Percentiles rank a stretch among this genome's conserved stretches.
These are phyloP conservation scores for Caenorhabditis doughertyi DNA, from an alignment of 2,888 invertebrate genomes.

Conservation along the genomic window DNA sequence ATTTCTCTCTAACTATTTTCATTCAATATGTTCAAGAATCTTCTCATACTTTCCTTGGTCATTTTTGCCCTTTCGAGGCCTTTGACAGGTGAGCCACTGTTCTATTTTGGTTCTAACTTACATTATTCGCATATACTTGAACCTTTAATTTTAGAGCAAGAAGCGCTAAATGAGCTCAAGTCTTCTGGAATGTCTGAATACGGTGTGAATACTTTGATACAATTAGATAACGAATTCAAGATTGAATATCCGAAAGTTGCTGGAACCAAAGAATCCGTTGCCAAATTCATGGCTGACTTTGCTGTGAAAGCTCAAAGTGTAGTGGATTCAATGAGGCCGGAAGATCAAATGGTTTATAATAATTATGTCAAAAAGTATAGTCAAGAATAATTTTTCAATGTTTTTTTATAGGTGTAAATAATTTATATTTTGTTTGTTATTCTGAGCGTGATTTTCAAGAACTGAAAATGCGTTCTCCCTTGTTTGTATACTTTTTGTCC, in stretches of 20 bases:
- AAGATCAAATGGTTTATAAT: slow-evolving; percentile 11
- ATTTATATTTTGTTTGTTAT: too few relatives aligned
- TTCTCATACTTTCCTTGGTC: neutral
- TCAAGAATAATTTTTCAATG: neutral
- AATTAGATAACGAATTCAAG: slow-evolving; percentile 3
- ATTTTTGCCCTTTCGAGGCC: neutral
- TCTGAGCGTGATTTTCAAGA: too few relatives aligned
- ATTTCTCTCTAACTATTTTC: neutral
- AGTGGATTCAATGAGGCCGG: neutral
- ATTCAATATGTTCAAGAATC: neutral
- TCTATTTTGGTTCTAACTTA: too few relatives aligned
- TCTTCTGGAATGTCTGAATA: slow-evolving; percentile 22
- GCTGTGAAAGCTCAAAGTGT: slow-evolving; percentile 4
- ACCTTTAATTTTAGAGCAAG: neutral
- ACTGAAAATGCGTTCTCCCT: too few relatives aligned
- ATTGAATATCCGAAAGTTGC: neutral
- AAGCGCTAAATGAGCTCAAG: neutral
- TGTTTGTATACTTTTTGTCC: too few relatives aligned
- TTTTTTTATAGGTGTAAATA: neutral
- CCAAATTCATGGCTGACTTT: slow-evolving; percentile 13
- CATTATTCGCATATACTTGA: too few relatives aligned
- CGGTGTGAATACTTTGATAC: neutral
- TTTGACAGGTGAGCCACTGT: neutral
- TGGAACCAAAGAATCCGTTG: slow-evolving; percentile 3
- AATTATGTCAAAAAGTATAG: slow-evolving; percentile 1